phyloP scores from a whole-genome alignment of 2,113 vertebrate genomes.

The Bostrychus sinensis region DNA sequence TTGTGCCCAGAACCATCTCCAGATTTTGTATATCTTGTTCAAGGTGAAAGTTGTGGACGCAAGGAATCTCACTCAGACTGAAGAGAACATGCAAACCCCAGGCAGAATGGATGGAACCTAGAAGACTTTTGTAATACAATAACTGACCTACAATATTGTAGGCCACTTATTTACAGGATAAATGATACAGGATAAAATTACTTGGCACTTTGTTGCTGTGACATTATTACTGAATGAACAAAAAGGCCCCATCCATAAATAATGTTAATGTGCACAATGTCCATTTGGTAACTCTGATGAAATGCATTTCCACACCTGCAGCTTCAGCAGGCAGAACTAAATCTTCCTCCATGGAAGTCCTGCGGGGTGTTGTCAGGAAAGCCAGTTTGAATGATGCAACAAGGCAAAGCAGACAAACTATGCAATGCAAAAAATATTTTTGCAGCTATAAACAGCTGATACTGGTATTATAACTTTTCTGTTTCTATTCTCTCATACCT shows the following conservation, averaged over 20 bases:
- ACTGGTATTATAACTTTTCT: no score
- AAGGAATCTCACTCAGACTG: neutral
- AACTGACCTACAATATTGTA: constrained; percentile 12
- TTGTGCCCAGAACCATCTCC: neutral
- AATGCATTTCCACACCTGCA: no score
- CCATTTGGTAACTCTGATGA: neutral
- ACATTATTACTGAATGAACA: neutral
- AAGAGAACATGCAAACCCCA: no score
- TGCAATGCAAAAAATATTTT: no score
- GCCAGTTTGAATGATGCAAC: no score
- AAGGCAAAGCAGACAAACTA: no score
- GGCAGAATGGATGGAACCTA: no score
- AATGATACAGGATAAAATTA: neutral
- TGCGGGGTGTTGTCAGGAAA: no score
- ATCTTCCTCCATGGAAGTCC: no score
- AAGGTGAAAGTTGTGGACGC: neutral
- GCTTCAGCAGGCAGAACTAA: no score
- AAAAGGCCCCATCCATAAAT: constrained; percentile 17
- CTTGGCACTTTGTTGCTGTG: neutral
- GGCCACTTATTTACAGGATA: constrained; percentile 9
- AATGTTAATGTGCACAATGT: neutral
- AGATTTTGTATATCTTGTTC: constrained; percentile 5
- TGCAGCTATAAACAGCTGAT: no score
- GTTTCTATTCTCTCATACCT: no score
- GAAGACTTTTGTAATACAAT: constrained; percentile 3